A percentile compares a stretch with the other conserved stretches of the same genome.
Evolutionary conservation across 2,113 vertebrate species (phyloP).

Genomic region (human): GRCh38 chr15:43446001-43446500

Average conservation of each 20-base stretch:
- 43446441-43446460: constrained; percentile 93
- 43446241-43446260: constrained; percentile 39
- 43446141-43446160: constrained; percentile 41
- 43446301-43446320: constrained; percentile 17
- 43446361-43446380: constrained; percentile 54
- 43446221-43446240: neutral
- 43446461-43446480: constrained; percentile 85
- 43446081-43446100: constrained; percentile 27
- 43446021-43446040: neutral
- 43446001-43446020: neutral
- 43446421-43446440: constrained; percentile 92
- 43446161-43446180: constrained; percentile 20
- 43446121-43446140: neutral
- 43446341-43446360: constrained; percentile 12
- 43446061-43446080: constrained; percentile 4
- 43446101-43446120: neutral
- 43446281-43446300: constrained; percentile 28
- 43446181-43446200: neutral
- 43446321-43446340: constrained; percentile 21
- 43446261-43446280: constrained; percentile 1
- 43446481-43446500: constrained; percentile 70
- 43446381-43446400: constrained; percentile 97
- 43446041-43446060: neutral
- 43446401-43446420: constrained; percentile 88
- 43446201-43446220: constrained; percentile 25